These are phyloP conservation scores for Heterotis niloticus DNA, from an alignment of 2,113 vertebrate genomes.

Conservation along the genomic window DNA sequence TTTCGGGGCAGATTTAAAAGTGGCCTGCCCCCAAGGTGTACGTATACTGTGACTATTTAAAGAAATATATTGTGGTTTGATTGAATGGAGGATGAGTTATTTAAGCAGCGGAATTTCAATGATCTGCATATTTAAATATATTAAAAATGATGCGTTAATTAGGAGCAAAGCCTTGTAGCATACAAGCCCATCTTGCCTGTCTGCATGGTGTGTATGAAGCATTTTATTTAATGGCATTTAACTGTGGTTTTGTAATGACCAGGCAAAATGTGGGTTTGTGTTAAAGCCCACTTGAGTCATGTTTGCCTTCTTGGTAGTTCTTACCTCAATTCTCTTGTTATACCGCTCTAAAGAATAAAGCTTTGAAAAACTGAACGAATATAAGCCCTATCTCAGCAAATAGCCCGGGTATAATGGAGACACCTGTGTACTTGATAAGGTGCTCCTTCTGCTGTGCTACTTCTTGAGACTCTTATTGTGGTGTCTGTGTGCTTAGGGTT, in stretches of 20 bases:
- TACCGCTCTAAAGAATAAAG: background rate
- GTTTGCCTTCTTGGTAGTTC: background rate
- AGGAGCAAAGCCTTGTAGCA: background rate
- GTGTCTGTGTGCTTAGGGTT: background rate
- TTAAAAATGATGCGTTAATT: background rate
- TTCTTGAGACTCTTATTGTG: background rate
- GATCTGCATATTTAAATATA: background rate
- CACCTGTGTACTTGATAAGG: background rate
- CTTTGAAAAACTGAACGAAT: conserved; percentile 5
- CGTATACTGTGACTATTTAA: background rate
- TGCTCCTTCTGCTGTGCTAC: background rate
- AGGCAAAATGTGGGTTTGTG: background rate
- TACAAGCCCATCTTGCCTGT: background rate
- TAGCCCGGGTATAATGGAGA: background rate
- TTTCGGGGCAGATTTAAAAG: conserved; percentile 3
- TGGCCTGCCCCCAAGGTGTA: background rate
- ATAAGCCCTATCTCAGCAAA: background rate
- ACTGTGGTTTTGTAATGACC: background rate
- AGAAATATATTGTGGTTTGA: background rate
- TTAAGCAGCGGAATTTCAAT: background rate
- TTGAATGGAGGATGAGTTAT: background rate
- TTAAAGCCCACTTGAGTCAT: background rate
- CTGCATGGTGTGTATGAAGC: background rate
- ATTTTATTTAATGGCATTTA: conserved; percentile 15
- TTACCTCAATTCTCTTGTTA: background rate